Evolutionary conservation across 2,113 vertebrate genomes (phyloP).

Genomic region (Hemiscyllium ocellatum): DNA sequence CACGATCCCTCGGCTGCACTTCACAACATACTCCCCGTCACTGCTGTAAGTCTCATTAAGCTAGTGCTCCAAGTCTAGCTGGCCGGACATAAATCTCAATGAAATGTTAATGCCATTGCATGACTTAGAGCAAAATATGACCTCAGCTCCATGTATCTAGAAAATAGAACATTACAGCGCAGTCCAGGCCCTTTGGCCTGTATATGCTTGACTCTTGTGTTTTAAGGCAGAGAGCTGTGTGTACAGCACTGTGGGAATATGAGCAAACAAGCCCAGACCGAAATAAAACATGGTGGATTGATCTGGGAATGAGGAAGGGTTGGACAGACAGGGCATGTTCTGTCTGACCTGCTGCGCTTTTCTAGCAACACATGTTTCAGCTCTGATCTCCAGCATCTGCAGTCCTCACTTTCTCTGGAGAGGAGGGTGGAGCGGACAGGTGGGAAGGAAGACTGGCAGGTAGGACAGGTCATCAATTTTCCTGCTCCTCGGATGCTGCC

Average conservation of each 20-base stretch:
- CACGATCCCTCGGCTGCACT: constrained; percentile 46
- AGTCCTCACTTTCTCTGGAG: too few relatives aligned
- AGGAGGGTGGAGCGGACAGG: too few relatives aligned
- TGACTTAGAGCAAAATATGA: constrained; percentile 58
- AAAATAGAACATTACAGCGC: background rate
- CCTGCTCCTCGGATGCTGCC: too few relatives aligned
- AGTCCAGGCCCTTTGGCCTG: too few relatives aligned
- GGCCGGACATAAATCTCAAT: constrained; percentile 56
- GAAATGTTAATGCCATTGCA: constrained; percentile 54
- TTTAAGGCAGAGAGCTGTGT: background rate
- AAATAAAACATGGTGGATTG: background rate
- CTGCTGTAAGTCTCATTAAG: constrained; percentile 51
- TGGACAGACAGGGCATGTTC: too few relatives aligned
- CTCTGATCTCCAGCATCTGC: too few relatives aligned
- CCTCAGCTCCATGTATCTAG: too few relatives aligned
- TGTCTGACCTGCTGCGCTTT: too few relatives aligned
- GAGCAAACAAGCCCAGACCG: background rate
- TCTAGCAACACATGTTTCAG: too few relatives aligned
- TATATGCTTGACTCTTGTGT: background rate
- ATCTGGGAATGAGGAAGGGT: too few relatives aligned
- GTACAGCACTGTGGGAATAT: background rate
- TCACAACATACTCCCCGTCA: constrained; percentile 58
- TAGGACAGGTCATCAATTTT: too few relatives aligned
- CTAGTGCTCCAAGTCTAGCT: constrained; percentile 50
- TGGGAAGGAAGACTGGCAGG: too few relatives aligned